phyloP scores from a whole-genome alignment of 2,888 invertebrate species.

The Oscheius sp. region DNA sequence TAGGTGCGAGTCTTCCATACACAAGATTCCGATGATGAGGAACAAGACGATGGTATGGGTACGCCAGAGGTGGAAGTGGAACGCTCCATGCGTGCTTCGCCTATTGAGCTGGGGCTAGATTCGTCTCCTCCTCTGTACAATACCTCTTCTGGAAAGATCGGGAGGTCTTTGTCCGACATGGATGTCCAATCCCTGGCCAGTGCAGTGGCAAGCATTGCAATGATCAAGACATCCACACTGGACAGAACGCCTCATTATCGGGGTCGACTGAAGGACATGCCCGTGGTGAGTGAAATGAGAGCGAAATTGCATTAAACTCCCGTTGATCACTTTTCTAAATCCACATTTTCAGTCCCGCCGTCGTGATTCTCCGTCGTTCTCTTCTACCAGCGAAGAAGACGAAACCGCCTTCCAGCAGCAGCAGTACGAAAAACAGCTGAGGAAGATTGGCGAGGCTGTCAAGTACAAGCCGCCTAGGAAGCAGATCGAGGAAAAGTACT shows the following conservation, averaged over 20 bases:
- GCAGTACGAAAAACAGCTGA: constrained; percentile 28
- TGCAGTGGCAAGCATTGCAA: neutral
- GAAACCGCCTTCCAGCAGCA: constrained; percentile 11
- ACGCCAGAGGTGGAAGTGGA: constrained; percentile 11
- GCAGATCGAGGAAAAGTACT: constrained; percentile 18
- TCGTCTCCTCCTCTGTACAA: neutral
- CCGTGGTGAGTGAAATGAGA: neutral
- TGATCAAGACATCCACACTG: constrained; percentile 6
- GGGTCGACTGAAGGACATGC: neutral
- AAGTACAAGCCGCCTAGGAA: constrained; percentile 28
- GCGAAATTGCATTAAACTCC: neutral
- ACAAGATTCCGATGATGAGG: constrained; percentile 36
- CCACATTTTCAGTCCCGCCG: neutral
- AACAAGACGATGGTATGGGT: constrained; percentile 4
- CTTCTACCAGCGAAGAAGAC: constrained; percentile 15
- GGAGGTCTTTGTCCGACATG: constrained; percentile 31
- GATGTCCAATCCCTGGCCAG: constrained; percentile 22
- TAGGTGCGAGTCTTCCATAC: constrained; percentile 46
- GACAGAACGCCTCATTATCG: constrained; percentile 12
- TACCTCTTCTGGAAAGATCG: neutral
- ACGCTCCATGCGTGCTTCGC: constrained; percentile 7
- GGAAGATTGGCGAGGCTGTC: constrained; percentile 25
- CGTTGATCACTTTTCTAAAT: no score
- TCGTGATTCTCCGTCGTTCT: constrained; percentile 1
- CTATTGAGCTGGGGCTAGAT: constrained; percentile 10